Base-by-base conservation (phyloP, 92 coral and sea anemone genomes). In the Diadumene lineata region DNA sequence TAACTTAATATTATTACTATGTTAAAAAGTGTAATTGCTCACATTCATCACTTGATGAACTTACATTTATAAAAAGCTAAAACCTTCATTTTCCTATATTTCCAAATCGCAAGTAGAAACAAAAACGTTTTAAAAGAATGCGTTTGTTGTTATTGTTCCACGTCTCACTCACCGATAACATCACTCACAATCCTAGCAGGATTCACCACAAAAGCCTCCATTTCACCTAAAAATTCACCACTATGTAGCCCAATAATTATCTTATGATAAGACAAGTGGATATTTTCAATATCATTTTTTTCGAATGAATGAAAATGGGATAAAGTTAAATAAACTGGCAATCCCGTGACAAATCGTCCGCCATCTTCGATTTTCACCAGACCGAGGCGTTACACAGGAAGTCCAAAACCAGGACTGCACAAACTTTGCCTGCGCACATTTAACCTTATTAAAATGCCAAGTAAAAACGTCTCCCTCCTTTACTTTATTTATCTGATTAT, bases 191-290 rank as follows among this genome's bases (percentile, higher is more conserved):
- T 83, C 34, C 87, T 86, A 44, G 92, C 87, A 68, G 89, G 87
- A 60, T 94, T 97, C 44, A 88, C 64, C 34, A 90, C 82, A 86
- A 91, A 94, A 63, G 89, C 90, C 56, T 94, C 97, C 98, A 91
- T 94, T 10, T 15, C n/a, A 27, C 21, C 43, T 62, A 38, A 62
- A 26, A 53, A 62, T 58, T 7, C 31, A 25, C 64, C 29, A 58
- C 29, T 58, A 7, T 22, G 64, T 58, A 58, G 64, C 26, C 7
- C 64, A 58, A 58, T 58, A 25, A 3, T 58, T 58, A 58, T 10
- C 7, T 4, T 23, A 22, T 58, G 31, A 7, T 58, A 58, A 23
- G 31, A 6, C 31, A 32, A 25, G 31, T 58, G 23, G 11, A 58
- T 4, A 1, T 58, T 58, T 58, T 10, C 64, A 58, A 22, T 22